These are phyloP conservation scores for Tenthredo distinguenda DNA, from an alignment of 2,888 invertebrate species.

Conservation along the genomic window DNA sequence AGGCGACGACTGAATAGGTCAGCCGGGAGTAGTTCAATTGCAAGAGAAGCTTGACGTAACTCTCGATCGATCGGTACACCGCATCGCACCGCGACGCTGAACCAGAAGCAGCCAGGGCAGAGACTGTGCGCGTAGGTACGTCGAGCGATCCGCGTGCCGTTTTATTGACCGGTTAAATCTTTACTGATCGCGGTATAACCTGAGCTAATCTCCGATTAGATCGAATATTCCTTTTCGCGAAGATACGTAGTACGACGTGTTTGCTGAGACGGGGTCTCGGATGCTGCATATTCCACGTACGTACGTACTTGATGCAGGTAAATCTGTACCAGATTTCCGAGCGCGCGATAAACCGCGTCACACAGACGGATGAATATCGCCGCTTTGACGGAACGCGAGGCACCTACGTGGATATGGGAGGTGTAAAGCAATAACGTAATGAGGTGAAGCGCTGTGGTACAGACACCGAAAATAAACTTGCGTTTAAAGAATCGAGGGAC, in stretches of 20 bases:
- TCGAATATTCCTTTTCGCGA: neutral
- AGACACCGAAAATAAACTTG: neutral
- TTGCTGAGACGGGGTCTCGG: neutral
- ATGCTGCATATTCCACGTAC: neutral
- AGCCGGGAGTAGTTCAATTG: constrained; percentile 24
- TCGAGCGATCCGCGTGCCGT: neutral
- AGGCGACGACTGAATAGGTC: constrained; percentile 18
- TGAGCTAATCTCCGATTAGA: constrained; percentile 3
- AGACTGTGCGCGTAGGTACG: neutral
- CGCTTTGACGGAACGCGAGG: constrained; percentile 14
- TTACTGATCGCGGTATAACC: neutral
- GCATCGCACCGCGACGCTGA: neutral
- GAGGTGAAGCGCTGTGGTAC: neutral
- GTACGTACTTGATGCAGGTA: neutral
- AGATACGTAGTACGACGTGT: too few species aligned
- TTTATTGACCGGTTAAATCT: neutral
- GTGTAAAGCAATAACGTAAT: neutral
- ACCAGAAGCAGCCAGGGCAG: neutral
- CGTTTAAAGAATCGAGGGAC: neutral
- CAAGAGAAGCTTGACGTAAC: constrained; percentile 34
- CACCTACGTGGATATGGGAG: neutral
- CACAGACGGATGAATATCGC: neutral
- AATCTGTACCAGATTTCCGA: constrained; percentile 13
- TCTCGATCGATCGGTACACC: neutral
- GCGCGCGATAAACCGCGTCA: constrained; percentile 15